Conservation (phyloP, 2,113 vertebrate genomes). For the Heloderma charlesbogerti region DNA sequence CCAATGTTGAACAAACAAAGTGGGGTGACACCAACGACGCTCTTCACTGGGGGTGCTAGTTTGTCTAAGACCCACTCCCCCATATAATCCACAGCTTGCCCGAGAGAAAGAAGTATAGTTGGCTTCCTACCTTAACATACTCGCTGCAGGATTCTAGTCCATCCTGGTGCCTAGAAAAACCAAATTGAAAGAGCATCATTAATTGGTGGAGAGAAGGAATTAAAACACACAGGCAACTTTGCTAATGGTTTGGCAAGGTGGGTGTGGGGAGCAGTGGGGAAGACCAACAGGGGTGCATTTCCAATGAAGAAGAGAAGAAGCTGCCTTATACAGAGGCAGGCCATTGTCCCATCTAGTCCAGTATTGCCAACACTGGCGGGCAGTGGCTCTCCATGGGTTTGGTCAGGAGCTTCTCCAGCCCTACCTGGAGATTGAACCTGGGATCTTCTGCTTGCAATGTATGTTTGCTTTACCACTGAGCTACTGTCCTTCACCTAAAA, state of each 20-base stretch:
- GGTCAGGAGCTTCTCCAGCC: too few species aligned
- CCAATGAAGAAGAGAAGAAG: too few species aligned
- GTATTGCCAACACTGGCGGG: too few species aligned
- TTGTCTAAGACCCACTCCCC: neutral
- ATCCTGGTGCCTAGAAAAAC: constrained; percentile 66
- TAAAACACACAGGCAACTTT: neutral
- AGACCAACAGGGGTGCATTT: neutral
- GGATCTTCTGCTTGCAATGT: too few species aligned
- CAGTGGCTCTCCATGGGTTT: too few species aligned
- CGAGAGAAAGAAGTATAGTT: neutral
- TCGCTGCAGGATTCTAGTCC: constrained; percentile 74
- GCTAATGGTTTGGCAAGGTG: neutral
- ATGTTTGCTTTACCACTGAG: too few species aligned
- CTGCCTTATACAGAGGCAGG: too few species aligned
- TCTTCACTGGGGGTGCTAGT: neutral
- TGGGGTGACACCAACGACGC: neutral
- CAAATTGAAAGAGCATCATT: neutral
- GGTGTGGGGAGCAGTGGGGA: neutral
- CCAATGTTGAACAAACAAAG: neutral
- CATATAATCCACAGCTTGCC: fast-evolving
- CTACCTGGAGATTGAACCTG: too few species aligned
- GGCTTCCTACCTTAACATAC: constrained; percentile 81
- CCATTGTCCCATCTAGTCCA: too few species aligned
- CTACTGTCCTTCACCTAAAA: too few species aligned
- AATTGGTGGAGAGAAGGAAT: neutral